These are phyloP conservation scores for Drosophila ananassae DNA, from an alignment of 1,140 invertebrate species.

Conservation along the genomic window DNA sequence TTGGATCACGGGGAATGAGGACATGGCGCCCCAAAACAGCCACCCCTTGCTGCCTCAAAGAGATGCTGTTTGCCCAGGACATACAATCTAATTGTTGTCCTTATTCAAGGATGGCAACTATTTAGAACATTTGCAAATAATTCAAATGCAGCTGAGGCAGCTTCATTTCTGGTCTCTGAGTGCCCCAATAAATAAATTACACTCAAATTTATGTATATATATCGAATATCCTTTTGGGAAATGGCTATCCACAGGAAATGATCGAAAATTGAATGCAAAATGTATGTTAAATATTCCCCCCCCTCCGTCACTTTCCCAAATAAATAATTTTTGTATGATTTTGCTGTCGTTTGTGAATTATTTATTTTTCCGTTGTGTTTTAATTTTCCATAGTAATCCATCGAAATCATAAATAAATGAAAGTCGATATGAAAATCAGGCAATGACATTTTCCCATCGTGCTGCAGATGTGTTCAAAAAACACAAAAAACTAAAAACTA, in stretches of 20 bases:
- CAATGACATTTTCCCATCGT: conserved; percentile 5
- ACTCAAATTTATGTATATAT: neutral
- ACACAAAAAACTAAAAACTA: conserved; percentile 5
- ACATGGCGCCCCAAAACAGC: too few relatives aligned
- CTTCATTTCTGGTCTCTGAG: conserved; percentile 35
- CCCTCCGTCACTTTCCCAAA: conserved; percentile 20
- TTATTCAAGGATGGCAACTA: conserved; percentile 18
- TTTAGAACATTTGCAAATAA: conserved; percentile 48
- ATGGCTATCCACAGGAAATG: conserved; percentile 39
- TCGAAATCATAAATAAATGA: conserved; percentile 45
- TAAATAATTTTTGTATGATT: conserved; percentile 69
- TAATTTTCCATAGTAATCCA: conserved; percentile 38
- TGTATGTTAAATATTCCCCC: conserved; percentile 2
- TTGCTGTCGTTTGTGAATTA: conserved; percentile 24
- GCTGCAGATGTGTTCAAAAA: neutral
- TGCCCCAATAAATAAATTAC: conserved; percentile 53
- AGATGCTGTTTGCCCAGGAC: conserved; percentile 24
- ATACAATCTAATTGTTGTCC: conserved; percentile 35
- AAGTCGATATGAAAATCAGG: conserved; percentile 7
- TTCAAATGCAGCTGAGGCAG: conserved; percentile 33
- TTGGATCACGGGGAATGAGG: neutral
- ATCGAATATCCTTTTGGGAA: conserved; percentile 19
- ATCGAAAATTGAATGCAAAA: conserved; percentile 65
- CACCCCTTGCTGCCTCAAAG: conserved; percentile 3
- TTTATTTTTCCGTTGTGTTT: conserved; percentile 35